Evolutionary conservation across 1,140 invertebrate genomes (phyloP).

Genomic region (Drosophila varians): DNA sequence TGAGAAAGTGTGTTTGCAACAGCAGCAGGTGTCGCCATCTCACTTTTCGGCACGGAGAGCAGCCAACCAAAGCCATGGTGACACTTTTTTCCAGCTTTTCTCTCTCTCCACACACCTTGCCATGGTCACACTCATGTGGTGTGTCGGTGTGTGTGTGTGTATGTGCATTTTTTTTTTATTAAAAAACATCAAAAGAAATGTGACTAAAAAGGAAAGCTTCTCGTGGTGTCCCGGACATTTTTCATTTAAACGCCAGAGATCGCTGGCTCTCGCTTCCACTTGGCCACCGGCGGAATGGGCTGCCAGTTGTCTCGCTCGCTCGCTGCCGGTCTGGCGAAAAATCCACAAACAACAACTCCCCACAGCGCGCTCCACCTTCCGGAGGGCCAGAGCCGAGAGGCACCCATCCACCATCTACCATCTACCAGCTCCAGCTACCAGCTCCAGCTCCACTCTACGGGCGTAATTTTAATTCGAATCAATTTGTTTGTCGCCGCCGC

Average conservation of each 20-base stretch:
- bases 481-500: conserved; percentile 78
- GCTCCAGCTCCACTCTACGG: conserved; percentile 16
- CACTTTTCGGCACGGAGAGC: conserved; percentile 66
- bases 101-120: neutral
- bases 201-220: conserved; percentile 19
- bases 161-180: no score
- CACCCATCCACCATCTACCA: neutral
- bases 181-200: conserved; percentile 56
- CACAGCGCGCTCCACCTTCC: neutral
- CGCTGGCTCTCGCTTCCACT: conserved; percentile 9
- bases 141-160: no score
- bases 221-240: conserved; percentile 63
- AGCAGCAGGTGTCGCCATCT: conserved; percentile 73
- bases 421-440: neutral
- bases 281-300: neutral
- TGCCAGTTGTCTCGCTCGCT: neutral
- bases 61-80: conserved; percentile 57
- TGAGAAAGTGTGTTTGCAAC: neutral
- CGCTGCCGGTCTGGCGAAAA: neutral
- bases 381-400: neutral
- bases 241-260: conserved; percentile 60
- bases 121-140: no score
- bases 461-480: conserved; percentile 79
- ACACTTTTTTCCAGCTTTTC: conserved; percentile 58
- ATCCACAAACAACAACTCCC: conserved; percentile 39